Conservation (phyloP, 1,140 invertebrate species). For the Papilio xuthus region DNA sequence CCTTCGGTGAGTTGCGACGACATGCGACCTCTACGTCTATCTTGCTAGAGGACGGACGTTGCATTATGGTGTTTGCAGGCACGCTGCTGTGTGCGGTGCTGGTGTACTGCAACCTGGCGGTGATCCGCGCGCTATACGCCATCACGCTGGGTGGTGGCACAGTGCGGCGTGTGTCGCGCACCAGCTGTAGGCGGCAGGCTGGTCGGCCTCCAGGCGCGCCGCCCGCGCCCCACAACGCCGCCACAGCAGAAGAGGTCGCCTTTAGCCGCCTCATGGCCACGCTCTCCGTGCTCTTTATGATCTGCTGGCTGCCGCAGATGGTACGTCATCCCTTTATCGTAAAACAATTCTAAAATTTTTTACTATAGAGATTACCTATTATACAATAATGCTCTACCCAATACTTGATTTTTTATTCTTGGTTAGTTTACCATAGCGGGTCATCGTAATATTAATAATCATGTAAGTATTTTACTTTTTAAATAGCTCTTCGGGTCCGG, state of each 20-base stretch:
- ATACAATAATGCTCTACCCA: no score
- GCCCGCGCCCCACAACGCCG: constrained; percentile 73
- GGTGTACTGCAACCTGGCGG: constrained; percentile 90
- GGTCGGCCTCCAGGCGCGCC: constrained; percentile 46
- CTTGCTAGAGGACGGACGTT: no score
- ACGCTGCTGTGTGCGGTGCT: constrained; percentile 88
- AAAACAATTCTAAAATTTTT: no score
- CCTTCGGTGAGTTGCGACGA: constrained; percentile 83
- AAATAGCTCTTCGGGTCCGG: neutral
- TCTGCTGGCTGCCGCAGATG: constrained; percentile 94
- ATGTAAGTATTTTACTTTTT: neutral
- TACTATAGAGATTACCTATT: no score
- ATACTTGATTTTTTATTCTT: no score
- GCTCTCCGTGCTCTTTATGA: constrained; percentile 90
- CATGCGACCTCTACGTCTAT: constrained; percentile 38
- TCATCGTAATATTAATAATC: no score
- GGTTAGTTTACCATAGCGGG: no score
- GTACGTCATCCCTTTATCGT: constrained; percentile 69
- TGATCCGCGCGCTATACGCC: constrained; percentile 88
- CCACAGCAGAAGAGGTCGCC: constrained; percentile 90
- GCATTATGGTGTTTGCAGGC: constrained; percentile 78
- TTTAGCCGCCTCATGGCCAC: constrained; percentile 92
- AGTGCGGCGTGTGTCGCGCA: constrained; percentile 81
- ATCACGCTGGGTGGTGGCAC: constrained; percentile 79
- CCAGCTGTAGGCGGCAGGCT: constrained; percentile 72